Evolutionary conservation across 1,140 invertebrate species (phyloP), one percentile per base, ranked within the genome.

Genomic region (Acromyrmex charruanus): DNA sequence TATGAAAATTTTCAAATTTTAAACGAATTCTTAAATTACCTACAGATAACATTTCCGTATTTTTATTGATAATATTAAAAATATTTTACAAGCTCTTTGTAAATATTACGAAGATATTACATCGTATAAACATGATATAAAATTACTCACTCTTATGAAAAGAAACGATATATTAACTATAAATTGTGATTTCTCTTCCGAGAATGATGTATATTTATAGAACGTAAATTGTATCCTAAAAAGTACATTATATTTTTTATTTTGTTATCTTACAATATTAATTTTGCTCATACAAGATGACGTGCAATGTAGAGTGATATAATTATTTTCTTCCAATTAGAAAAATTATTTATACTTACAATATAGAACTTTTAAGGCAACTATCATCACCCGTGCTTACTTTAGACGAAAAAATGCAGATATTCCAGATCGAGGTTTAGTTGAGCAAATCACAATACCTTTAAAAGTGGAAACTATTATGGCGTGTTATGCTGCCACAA

Each of bases 131-230:
- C 1, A 39, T 77, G 0, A 6, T 85, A 7, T 75, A 61, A 44
- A 51, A 65, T 51, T 90, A 90, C 87, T 86, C 87, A 89, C 81
- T 90, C 68, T 66, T 53, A 3, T 31, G 28, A 53, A 72, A 55
- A 74, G 16, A 14, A 69, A 66, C 35, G 44, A 86, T 89, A 53
- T 18, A 31, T n/a, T 55, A 39, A 21, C 28, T 31, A 31, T 31
- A 51, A 61, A 3, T 25, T 58, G 14, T 10, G 1, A 44, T 21
- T 72, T 28, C 18, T 77, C 1, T 51, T 35, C 44, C 10, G 9
- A 71, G 25, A 59, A 25, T 71, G 1, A 39, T 0, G 1, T 71
- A 39, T 80, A 58, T 69, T 58, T 71, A n/a, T 58, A 31, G 0
- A 58, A 14, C 35, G 35, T 25, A 53, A 80, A 58, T 53, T 69